These are phyloP conservation scores for Chrysomallon squamiferum DNA, from an alignment of 1,140 invertebrate genomes.

Conservation along the genomic window DNA sequence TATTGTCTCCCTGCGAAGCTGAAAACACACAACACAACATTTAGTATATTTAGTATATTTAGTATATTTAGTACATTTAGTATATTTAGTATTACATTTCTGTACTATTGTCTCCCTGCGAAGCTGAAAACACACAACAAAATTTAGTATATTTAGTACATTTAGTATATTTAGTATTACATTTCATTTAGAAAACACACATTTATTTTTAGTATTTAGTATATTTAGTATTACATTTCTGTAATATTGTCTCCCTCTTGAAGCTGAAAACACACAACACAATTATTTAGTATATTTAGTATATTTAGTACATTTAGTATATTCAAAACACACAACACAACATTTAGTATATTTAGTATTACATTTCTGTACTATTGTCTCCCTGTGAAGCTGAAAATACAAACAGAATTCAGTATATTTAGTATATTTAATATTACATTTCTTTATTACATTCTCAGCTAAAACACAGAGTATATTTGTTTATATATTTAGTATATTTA, in stretches of 20 bases:
- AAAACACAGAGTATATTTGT: too few relatives aligned
- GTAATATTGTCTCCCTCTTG: constrained; percentile 50
- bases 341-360: too few relatives aligned
- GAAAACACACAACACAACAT: constrained; percentile 9
- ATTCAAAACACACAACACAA: too few relatives aligned
- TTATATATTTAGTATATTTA: too few relatives aligned
- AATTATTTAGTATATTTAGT: neutral
- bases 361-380: constrained; percentile 52
- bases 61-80: too few relatives aligned
- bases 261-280: constrained; percentile 32
- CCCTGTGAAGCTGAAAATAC: constrained; percentile 43
- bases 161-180: too few relatives aligned
- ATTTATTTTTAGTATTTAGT: neutral
- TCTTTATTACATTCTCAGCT: too few relatives aligned
- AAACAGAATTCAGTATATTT: neutral
- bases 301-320: too few relatives aligned
- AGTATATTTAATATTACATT: too few relatives aligned
- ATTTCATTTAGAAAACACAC: too few relatives aligned
- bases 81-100: constrained; percentile 29
- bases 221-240: constrained; percentile 30
- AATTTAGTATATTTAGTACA: neutral
- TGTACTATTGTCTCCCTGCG: constrained; percentile 50
- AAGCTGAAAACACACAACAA: constrained; percentile 32
- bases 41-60: neutral
- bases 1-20: constrained; percentile 52